A percentile compares a stretch with the other conserved stretches of the same genome.
Evolutionary conservation across 1,140 invertebrate genomes (phyloP).

Genomic region (Tetramorium simillimum): DNA sequence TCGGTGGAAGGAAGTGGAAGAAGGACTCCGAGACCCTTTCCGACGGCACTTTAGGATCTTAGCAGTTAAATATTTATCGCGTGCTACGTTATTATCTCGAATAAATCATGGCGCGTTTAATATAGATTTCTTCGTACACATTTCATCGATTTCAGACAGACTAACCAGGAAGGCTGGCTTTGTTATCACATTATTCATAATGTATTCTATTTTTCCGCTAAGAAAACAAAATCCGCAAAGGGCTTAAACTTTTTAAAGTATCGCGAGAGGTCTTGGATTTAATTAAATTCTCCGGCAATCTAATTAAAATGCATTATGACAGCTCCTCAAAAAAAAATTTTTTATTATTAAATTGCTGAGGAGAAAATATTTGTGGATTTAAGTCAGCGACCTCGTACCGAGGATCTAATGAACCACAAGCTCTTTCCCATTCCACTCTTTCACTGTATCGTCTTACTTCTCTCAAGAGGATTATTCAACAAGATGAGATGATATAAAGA

Average conservation of each 20-base stretch:
- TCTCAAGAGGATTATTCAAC: conserved; percentile 24
- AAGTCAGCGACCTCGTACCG: not conserved
- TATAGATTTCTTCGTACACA: conserved; percentile 48
- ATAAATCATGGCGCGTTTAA: conserved; percentile 48
- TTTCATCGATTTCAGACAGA: conserved; percentile 75
- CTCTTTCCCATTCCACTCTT: not conserved
- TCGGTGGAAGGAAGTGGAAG: not conserved
- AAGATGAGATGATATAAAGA: conserved; percentile 24
- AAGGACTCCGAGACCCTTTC: conserved; percentile 10
- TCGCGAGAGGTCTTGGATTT: not conserved
- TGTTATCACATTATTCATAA: not conserved
- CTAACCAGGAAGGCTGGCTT: conserved; percentile 33
- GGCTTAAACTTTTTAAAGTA: not conserved
- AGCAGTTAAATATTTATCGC: conserved; percentile 75
- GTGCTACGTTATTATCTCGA: conserved; percentile 65
- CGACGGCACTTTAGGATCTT: conserved; percentile 19
- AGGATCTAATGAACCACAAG: not conserved
- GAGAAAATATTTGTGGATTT: conserved; percentile 3
- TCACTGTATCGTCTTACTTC: not conserved
- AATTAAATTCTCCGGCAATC: not conserved
- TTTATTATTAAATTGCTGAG: not conserved
- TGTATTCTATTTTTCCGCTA: not conserved
- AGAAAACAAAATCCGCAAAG: not conserved
- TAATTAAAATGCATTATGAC: conserved; percentile 9
- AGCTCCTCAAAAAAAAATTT: not conserved